Evolutionary conservation across 2,888 invertebrate genomes (phyloP).

Genomic region (Suillia variegata): DNA sequence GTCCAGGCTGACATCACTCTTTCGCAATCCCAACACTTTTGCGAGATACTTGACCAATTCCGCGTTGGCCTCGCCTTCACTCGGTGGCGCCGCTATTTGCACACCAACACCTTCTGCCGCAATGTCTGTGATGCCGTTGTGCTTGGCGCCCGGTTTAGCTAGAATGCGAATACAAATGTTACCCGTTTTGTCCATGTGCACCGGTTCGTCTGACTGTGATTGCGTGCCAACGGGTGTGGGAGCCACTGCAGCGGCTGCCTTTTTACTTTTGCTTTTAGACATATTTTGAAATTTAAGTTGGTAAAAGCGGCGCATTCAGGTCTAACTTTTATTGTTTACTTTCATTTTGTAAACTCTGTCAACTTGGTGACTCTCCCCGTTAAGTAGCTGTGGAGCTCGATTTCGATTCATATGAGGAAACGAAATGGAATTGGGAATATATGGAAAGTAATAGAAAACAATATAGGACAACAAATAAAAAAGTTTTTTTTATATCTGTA

Average conservation of each 20-base stretch:
- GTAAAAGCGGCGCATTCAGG: constrained; percentile 3
- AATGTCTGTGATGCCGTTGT: constrained; percentile 70
- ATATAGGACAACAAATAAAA: too few relatives aligned
- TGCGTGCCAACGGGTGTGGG: neutral
- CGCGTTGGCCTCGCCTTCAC: constrained; percentile 80
- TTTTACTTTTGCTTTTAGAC: constrained; percentile 49
- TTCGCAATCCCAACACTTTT: constrained; percentile 70
- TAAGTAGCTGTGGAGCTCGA: too few relatives aligned
- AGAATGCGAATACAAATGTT: constrained; percentile 69
- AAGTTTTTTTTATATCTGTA: too few relatives aligned
- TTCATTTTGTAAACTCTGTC: neutral
- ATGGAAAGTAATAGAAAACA: too few relatives aligned
- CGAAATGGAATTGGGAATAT: too few relatives aligned
- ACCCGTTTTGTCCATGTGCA: constrained; percentile 65
- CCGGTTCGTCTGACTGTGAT: constrained; percentile 35
- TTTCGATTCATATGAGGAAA: too few relatives aligned
- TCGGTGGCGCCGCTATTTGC: constrained; percentile 80
- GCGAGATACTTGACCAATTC: constrained; percentile 76
- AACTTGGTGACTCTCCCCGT: neutral
- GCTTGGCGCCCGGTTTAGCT: constrained; percentile 79
- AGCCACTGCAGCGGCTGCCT: constrained; percentile 26
- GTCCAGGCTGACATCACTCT: constrained; percentile 73
- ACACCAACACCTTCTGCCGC: constrained; percentile 71
- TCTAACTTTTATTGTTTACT: neutral
- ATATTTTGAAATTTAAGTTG: constrained; percentile 28